phyloP scores from a whole-genome alignment of 2,113 vertebrate species.

The Sitta europaea region DNA sequence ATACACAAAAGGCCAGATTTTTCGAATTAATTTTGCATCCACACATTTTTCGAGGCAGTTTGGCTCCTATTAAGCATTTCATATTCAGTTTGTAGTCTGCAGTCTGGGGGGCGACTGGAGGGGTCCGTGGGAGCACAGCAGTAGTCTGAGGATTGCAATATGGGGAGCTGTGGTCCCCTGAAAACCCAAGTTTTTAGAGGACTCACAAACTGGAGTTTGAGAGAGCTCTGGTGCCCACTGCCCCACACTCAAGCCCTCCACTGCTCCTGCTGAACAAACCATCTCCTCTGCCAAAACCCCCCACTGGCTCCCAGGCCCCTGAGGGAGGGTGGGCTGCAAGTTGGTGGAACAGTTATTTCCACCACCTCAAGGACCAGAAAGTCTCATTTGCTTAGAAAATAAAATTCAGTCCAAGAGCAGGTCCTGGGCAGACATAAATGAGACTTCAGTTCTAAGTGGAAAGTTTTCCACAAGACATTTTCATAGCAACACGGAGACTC shows the following conservation, averaged over 20 bases:
- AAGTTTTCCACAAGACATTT: constrained; percentile 19
- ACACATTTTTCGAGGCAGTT: background rate
- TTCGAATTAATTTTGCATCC: background rate
- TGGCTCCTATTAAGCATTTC: background rate
- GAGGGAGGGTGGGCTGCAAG: background rate
- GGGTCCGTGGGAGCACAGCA: background rate
- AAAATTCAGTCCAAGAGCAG: background rate
- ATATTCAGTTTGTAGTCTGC: background rate
- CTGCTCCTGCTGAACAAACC: background rate
- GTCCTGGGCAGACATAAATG: background rate
- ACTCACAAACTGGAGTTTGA: background rate
- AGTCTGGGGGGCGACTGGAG: background rate
- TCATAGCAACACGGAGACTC: background rate
- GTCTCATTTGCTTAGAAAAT: background rate
- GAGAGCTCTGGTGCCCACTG: background rate
- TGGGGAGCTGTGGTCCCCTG: background rate
- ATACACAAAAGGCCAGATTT: background rate
- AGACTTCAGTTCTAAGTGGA: background rate
- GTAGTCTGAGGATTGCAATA: background rate
- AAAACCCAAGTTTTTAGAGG: background rate
- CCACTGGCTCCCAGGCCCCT: background rate
- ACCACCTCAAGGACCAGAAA: background rate
- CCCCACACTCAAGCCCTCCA: fast-evolving
- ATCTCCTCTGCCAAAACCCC: background rate
- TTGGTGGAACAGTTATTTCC: background rate